A percentile compares a stretch with the other conserved stretches of the same genome.
Conservation (phyloP, 2,888 invertebrate genomes). For the Drosophila fungiperda region DNA sequence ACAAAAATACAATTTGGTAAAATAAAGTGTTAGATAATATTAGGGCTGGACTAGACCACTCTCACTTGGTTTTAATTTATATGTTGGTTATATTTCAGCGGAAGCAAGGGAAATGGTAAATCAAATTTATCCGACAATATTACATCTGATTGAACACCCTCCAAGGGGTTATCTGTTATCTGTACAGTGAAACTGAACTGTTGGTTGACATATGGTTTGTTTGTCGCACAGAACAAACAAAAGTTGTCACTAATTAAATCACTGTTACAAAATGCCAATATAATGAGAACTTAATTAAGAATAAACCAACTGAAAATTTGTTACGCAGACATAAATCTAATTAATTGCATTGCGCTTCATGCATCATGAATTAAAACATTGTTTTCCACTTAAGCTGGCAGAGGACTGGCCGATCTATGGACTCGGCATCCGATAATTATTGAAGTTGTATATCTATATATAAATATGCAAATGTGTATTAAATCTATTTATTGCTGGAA, state of each 20-base stretch:
- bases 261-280: neutral
- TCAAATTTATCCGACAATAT: neutral
- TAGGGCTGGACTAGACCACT: neutral
- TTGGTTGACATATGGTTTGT: neutral
- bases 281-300: neutral
- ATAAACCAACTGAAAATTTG: neutral
- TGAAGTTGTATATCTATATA: neutral
- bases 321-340: neutral
- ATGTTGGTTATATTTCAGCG: neutral
- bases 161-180: neutral
- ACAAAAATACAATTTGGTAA: neutral
- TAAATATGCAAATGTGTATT: neutral
- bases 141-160: neutral
- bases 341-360: neutral
- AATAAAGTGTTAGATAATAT: neutral
- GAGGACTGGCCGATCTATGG: slow-evolving; percentile 24
- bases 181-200: neutral
- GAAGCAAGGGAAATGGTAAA: neutral
- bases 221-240: neutral
- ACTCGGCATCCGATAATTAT: neutral
- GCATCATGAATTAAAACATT: slow-evolving; percentile 41
- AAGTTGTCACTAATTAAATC: neutral
- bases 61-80: neutral
- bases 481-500: slow-evolving; percentile 24
- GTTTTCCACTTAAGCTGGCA: slow-evolving; percentile 68